A percentile compares a stretch with the other conserved stretches of the same genome.
Conservation (phyloP, 2,888 invertebrate genomes). For the Lasioglossum morio region DNA sequence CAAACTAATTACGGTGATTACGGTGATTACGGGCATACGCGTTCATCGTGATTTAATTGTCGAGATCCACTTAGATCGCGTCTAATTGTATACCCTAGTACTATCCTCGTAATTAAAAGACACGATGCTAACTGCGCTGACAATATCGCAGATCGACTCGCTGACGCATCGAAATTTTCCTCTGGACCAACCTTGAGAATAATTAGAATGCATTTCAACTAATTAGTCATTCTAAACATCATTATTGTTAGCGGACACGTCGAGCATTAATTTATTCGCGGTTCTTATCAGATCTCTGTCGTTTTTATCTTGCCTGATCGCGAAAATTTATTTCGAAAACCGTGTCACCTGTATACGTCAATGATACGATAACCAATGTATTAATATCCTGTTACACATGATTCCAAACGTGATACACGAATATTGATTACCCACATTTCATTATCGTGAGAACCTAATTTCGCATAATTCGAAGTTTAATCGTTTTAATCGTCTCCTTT, state of each 20-base stretch:
- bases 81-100: neutral
- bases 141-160: neutral
- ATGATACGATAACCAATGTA: neutral
- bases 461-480: neutral
- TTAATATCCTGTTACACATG: neutral
- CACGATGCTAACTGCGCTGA: neutral
- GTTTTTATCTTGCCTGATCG: neutral
- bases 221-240: neutral
- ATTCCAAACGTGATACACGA: neutral
- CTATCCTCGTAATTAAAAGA: constrained; percentile 8
- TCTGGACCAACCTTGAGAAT: neutral
- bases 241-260: neutral
- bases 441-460: neutral
- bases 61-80: constrained; percentile 13
- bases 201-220: neutral
- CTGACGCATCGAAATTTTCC: neutral
- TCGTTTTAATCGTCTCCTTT: neutral
- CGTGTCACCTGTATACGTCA: neutral
- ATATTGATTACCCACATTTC: neutral
- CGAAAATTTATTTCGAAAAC: neutral
- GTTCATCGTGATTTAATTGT: constrained; percentile 44
- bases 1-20: constrained; percentile 39
- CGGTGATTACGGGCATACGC: constrained; percentile 16
- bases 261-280: neutral
- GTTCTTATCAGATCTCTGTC: neutral